phyloP scores from a whole-genome alignment of 1,140 invertebrate species.

The Wiebesia pumilae region DNA sequence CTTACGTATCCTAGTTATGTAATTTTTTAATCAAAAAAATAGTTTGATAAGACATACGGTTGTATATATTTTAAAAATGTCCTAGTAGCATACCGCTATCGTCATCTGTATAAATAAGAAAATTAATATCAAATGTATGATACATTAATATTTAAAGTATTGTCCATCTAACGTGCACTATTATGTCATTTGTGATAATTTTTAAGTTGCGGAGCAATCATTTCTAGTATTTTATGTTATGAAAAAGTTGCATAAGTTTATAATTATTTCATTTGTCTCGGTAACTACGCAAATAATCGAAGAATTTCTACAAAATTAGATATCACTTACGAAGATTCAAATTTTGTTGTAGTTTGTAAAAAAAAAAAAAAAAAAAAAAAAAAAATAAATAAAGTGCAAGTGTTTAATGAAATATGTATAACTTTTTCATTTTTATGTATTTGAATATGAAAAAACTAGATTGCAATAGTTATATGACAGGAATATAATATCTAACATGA shows the following conservation, averaged over 20 bases:
- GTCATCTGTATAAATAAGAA: constrained; percentile 22
- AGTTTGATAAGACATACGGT: neutral
- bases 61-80: constrained; percentile 41
- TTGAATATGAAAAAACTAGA: neutral
- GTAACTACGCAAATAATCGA: neutral
- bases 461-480: constrained; percentile 1
- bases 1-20: constrained; percentile 23
- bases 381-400: no score
- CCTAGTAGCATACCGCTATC: neutral
- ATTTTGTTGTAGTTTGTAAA: neutral
- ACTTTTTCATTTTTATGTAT: neutral
- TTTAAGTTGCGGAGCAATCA: constrained; percentile 28
- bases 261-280: neutral
- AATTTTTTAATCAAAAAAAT: constrained; percentile 42
- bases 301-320: neutral
- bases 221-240: neutral
- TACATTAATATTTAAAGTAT: neutral
- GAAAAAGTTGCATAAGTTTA: neutral
- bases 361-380: no score
- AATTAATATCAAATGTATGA: neutral
- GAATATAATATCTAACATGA: neutral
- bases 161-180: constrained; percentile 18
- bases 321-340: neutral
- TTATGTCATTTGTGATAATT: constrained; percentile 46
- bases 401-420: no score